phyloP scores from a whole-genome alignment of 1,140 invertebrate species.

The Trichonephila clavipes region DNA sequence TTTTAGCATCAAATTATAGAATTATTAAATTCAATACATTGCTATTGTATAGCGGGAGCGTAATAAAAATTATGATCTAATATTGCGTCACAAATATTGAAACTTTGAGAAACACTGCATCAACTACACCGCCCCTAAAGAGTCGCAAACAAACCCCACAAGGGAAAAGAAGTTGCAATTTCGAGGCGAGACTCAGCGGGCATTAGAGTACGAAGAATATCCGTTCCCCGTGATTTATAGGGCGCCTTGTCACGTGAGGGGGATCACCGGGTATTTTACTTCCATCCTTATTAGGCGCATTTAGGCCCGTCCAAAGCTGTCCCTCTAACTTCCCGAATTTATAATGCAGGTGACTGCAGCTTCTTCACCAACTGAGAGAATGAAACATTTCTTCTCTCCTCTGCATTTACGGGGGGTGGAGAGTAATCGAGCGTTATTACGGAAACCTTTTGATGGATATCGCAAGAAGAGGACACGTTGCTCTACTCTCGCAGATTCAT shows the following conservation, averaged over 20 bases:
- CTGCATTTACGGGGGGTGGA: neutral
- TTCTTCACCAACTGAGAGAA: neutral
- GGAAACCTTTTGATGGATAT: constrained; percentile 58
- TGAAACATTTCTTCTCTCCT: constrained; percentile 36
- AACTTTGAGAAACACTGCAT: no score
- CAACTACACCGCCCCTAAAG: neutral
- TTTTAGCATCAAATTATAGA: no score
- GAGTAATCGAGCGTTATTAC: constrained; percentile 53
- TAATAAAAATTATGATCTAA: no score
- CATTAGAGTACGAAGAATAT: constrained; percentile 32
- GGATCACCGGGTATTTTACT: constrained; percentile 60
- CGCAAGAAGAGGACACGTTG: neutral
- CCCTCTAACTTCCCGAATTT: constrained; percentile 35
- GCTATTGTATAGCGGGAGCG: no score
- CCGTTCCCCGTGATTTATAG: constrained; percentile 63
- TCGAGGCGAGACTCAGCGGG: constrained; percentile 5
- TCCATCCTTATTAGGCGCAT: constrained; percentile 68
- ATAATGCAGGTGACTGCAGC: constrained; percentile 53
- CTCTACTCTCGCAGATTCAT: neutral
- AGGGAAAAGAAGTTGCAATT: constrained; percentile 48
- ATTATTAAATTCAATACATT: no score
- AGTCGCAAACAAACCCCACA: neutral
- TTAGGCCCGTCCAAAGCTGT: neutral
- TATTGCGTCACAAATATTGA: no score
- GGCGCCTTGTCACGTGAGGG: constrained; percentile 46